Percentiles rank a stretch among this genome's conserved stretches.
Evolutionary conservation across 2,797 vertebrate genomes (phyloP).

Genomic region (Sarcophilus harrisii): DNA sequence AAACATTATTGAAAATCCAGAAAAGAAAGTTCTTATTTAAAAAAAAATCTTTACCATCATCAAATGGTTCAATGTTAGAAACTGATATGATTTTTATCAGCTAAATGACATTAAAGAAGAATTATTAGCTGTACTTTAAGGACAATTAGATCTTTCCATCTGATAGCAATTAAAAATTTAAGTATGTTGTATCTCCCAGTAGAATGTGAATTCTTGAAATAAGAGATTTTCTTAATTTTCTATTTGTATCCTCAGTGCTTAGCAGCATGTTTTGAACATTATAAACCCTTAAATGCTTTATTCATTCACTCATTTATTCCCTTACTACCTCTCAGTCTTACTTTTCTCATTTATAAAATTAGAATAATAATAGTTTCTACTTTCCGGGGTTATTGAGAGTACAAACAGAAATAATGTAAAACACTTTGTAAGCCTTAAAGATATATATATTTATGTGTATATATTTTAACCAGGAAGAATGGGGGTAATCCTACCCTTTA

Average conservation of each 20-base stretch:
- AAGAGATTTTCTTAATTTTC: background rate
- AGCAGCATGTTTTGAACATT: background rate
- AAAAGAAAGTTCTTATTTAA: background rate
- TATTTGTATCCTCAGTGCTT: background rate
- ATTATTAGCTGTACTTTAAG: background rate
- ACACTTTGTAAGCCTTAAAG: background rate
- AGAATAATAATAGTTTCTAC: background rate
- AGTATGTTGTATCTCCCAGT: background rate
- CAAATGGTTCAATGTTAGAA: background rate
- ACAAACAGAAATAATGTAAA: background rate
- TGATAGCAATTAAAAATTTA: background rate
- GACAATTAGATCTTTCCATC: background rate
- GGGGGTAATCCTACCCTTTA: background rate
- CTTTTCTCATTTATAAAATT: background rate
- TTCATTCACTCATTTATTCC: background rate
- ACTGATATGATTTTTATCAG: background rate
- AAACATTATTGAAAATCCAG: background rate
- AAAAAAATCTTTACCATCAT: background rate
- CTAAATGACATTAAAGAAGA: background rate
- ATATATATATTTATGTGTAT: background rate
- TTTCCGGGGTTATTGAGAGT: background rate
- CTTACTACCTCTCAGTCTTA: background rate
- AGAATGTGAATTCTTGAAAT: background rate
- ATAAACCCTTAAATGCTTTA: background rate
- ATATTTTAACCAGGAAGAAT: background rate